phyloP scores from a whole-genome alignment of 2,113 vertebrate species.

The Daphoenositta chrysoptera region DNA sequence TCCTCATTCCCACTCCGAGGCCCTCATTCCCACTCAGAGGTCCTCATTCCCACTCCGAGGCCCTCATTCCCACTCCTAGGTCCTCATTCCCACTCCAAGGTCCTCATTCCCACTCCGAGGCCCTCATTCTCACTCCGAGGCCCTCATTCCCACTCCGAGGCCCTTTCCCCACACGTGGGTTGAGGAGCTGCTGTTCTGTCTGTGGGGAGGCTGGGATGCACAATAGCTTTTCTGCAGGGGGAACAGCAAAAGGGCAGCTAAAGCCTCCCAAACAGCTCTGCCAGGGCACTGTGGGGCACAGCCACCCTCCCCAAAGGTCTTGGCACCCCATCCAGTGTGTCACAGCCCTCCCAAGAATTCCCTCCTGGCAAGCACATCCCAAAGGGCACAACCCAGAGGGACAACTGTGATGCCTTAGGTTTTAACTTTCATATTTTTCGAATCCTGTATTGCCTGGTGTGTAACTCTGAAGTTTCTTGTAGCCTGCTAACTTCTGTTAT shows the following conservation, averaged over 20 bases:
- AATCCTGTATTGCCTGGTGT: no score
- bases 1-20: no score
- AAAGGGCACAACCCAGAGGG: neutral
- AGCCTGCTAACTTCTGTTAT: no score
- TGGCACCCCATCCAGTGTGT: fast-evolving
- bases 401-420: no score
- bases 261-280: neutral
- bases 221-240: neutral
- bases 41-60: neutral
- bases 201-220: neutral
- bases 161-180: neutral
- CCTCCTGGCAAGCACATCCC: neutral
- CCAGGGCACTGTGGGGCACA: neutral
- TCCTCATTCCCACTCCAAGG: neutral
- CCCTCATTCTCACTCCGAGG: neutral
- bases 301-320: neutral
- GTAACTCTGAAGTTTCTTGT: no score
- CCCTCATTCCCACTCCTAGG: no score
- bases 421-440: no score
- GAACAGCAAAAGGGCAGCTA: neutral
- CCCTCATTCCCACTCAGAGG: neutral
- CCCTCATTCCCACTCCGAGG: neutral
- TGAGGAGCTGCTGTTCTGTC: neutral
- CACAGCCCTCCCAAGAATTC: neutral
- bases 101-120: neutral